These are phyloP conservation scores for Hydrolagus colliei DNA, from an alignment of 2,797 vertebrate genomes.

Conservation along the genomic window DNA sequence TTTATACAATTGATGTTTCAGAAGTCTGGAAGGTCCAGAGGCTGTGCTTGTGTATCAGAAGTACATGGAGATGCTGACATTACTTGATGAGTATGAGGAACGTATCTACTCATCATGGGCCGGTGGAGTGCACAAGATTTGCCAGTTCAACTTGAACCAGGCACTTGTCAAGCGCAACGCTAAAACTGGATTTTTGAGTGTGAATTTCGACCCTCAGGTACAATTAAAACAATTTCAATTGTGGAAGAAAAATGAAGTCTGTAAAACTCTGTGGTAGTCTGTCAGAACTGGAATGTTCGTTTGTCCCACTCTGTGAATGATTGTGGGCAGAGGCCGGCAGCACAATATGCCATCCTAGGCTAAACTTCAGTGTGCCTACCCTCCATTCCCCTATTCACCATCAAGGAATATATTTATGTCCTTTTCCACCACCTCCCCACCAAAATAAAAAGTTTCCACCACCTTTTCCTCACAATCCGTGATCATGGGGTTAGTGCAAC, in stretches of 20 bases:
- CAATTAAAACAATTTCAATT: neutral
- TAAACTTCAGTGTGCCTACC: no score
- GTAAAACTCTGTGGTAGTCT: neutral
- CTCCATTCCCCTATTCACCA: no score
- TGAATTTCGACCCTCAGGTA: conserved; percentile 74
- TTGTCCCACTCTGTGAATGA: no score
- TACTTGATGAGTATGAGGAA: conserved; percentile 61
- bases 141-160: conserved; percentile 67
- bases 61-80: conserved; percentile 59
- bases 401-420: no score
- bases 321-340: no score
- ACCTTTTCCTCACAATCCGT: no score
- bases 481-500: no score
- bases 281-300: no score
- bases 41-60: conserved; percentile 52
- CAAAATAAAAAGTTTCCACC: no score
- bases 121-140: conserved; percentile 55
- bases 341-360: no score
- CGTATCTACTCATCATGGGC: conserved; percentile 61
- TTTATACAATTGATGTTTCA: conserved; percentile 33
- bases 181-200: conserved; percentile 56
- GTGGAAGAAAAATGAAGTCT: neutral
- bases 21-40: conserved; percentile 49
- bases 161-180: conserved; percentile 56
- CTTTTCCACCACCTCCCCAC: no score